Percentiles rank a stretch among this genome's conserved stretches.
These are phyloP conservation scores for Kryptolebias marmoratus DNA, from an alignment of 2,113 vertebrate species.

Conservation along the genomic window DNA sequence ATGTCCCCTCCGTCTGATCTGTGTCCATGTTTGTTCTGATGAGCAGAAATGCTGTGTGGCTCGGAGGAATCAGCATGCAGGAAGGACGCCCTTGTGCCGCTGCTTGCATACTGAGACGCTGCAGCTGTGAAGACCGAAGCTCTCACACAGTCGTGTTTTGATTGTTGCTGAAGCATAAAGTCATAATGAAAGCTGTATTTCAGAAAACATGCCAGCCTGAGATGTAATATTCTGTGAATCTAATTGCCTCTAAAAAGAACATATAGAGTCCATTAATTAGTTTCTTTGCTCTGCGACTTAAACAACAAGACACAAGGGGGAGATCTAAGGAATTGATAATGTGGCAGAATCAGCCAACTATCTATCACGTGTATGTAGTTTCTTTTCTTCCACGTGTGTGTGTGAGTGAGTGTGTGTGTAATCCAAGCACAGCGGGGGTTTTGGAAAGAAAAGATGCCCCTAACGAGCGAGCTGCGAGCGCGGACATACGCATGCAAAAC, in stretches of 20 bases:
- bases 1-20: neutral
- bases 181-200: constrained; percentile 57
- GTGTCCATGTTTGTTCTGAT: constrained; percentile 31
- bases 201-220: constrained; percentile 28
- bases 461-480: constrained; percentile 43
- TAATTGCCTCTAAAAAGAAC: constrained; percentile 55
- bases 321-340: constrained; percentile 44
- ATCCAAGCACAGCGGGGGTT: constrained; percentile 13
- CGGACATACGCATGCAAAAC: constrained; percentile 32
- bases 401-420: constrained; percentile 2
- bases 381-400: constrained; percentile 3
- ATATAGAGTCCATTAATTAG: constrained; percentile 59
- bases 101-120: constrained; percentile 24
- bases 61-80: constrained; percentile 36
- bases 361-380: constrained; percentile 27
- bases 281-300: constrained; percentile 41
- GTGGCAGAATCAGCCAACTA: constrained; percentile 38
- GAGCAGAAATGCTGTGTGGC: constrained; percentile 11
- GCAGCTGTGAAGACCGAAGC: constrained; percentile 15
- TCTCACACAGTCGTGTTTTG: constrained; percentile 47
- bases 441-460: constrained; percentile 34
- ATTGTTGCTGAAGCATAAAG: constrained; percentile 46
- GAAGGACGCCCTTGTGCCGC: neutral
- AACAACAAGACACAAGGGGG: constrained; percentile 44
- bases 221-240: constrained; percentile 52